phyloP scores from a whole-genome alignment of 2,888 invertebrate species.

The Acanthosepion lycidas region DNA sequence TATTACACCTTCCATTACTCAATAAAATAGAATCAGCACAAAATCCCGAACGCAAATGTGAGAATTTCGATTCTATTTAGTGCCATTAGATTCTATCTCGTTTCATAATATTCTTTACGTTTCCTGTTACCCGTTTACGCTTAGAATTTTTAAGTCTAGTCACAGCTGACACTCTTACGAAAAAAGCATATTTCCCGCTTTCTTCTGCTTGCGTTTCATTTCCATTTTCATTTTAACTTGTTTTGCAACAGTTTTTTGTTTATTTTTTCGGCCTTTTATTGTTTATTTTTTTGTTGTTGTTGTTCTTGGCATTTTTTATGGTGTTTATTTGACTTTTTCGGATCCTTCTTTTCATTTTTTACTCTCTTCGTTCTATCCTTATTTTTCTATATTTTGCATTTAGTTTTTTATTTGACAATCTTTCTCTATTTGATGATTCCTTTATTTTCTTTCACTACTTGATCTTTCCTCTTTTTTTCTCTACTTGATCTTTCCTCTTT shows the following conservation, averaged over 20 bases:
- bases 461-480: neutral
- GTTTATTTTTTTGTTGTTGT: neutral
- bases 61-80: neutral
- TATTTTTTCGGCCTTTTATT: neutral
- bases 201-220: neutral
- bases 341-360: neutral
- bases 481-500: neutral
- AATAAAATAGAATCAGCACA: neutral
- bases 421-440: neutral
- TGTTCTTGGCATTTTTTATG: too few relatives aligned
- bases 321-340: too few relatives aligned
- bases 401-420: too few relatives aligned
- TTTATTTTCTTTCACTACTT: neutral
- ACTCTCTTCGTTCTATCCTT: neutral
- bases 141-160: neutral
- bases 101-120: too few relatives aligned
- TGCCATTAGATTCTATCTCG: neutral
- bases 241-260: neutral
- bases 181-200: neutral
- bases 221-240: neutral
- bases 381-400: too few relatives aligned
- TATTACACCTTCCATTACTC: neutral
- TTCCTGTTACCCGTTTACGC: too few relatives aligned
- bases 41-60: neutral
- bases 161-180: neutral